These are phyloP conservation scores for Poecilia gillii DNA, from an alignment of 2,797 vertebrate genomes.

Conservation along the genomic window DNA sequence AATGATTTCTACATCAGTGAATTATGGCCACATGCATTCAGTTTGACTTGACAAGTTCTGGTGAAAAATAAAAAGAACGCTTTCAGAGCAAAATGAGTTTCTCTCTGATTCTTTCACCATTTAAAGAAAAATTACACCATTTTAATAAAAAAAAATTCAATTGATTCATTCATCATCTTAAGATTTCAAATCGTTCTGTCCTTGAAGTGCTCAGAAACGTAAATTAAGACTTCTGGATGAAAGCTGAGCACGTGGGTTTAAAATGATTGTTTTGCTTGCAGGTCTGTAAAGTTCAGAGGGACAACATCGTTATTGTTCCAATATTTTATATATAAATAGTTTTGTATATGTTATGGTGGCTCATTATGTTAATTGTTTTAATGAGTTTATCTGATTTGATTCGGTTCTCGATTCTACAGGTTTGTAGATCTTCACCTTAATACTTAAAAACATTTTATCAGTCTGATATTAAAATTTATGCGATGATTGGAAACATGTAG, in stretches of 20 bases:
- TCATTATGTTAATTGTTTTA: too few species aligned
- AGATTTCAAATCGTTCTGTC: not conserved
- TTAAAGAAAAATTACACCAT: not conserved
- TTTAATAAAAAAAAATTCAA: not conserved
- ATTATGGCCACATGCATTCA: conserved; percentile 24
- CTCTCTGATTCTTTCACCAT: not conserved
- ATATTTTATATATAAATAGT: not conserved
- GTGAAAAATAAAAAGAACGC: not conserved
- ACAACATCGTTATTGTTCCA: not conserved
- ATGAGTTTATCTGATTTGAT: not conserved
- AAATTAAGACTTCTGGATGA: not conserved
- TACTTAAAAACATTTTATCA: not conserved
- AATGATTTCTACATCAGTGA: conserved; percentile 39
- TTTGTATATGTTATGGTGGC: not conserved
- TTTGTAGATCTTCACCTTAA: not conserved
- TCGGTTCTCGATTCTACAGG: not conserved
- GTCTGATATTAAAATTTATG: not conserved
- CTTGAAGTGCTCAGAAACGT: not conserved
- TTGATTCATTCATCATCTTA: not conserved
- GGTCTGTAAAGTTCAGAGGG: not conserved
- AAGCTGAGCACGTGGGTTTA: not conserved
- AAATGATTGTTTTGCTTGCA: not conserved
- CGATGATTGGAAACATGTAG: not conserved
- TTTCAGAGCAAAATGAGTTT: not conserved
- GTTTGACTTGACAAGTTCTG: conserved; percentile 18